phyloP scores from a whole-genome alignment of 2,113 vertebrate species.

The Tetraodon nigroviridis region DNA sequence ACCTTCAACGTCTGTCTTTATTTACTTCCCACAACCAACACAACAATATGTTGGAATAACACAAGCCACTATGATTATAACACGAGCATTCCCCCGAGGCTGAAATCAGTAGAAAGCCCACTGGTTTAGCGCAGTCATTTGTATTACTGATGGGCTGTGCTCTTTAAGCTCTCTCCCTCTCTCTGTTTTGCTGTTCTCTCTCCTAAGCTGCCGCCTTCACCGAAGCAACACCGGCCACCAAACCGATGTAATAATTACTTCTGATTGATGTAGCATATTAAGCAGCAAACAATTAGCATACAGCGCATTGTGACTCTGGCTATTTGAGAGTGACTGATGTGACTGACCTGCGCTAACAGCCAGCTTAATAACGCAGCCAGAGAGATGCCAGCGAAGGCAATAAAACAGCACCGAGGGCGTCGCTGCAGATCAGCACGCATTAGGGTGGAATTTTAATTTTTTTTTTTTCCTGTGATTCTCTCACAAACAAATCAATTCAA shows the following conservation, averaged over 20 bases:
- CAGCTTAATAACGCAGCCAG: slow-evolving; percentile 27
- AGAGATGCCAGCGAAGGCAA: neutral
- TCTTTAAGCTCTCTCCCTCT: slow-evolving; percentile 13
- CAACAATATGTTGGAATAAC: slow-evolving; percentile 4
- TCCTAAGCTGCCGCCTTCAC: slow-evolving; percentile 59
- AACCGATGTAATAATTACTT: slow-evolving; percentile 83
- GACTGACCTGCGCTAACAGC: slow-evolving; percentile 45
- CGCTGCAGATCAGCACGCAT: slow-evolving; percentile 13
- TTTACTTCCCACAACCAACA: neutral
- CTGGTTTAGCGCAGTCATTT: slow-evolving; percentile 1
- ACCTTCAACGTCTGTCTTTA: no score
- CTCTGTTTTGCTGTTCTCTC: slow-evolving; percentile 20
- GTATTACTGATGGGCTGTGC: slow-evolving; percentile 17
- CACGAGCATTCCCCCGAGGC: slow-evolving; percentile 4
- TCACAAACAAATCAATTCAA: slow-evolving; percentile 70
- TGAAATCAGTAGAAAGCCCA: neutral
- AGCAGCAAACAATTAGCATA: slow-evolving; percentile 80
- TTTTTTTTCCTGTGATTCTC: slow-evolving; percentile 58
- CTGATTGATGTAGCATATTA: slow-evolving; percentile 88
- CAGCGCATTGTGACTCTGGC: slow-evolving; percentile 69
- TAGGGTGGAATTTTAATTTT: slow-evolving; percentile 10
- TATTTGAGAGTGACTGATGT: slow-evolving; percentile 64
- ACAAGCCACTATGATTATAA: slow-evolving; percentile 7
- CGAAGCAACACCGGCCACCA: slow-evolving; percentile 62
- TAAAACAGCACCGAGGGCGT: neutral